phyloP scores from a whole-genome alignment of 2,797 vertebrate genomes.

The Lepidocolaptes lacrymiger region DNA sequence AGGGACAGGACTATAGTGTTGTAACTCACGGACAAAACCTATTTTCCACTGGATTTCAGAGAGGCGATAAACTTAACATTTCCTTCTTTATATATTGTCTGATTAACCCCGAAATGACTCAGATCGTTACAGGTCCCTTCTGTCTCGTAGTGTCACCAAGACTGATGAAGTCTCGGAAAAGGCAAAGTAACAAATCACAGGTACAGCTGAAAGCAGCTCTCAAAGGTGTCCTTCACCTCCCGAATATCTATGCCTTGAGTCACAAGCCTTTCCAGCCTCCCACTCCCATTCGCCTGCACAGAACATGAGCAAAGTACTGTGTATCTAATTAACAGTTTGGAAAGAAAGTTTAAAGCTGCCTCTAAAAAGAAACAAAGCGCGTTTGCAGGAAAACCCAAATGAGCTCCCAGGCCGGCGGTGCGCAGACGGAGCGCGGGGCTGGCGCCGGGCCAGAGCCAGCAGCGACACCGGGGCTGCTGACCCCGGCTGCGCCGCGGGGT shows the following conservation, averaged over 20 bases:
- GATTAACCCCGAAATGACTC: not conserved
- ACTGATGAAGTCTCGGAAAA: not conserved
- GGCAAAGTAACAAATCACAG: not conserved
- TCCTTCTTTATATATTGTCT: not conserved
- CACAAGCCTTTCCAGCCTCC: not conserved
- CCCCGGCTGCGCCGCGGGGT: not conserved
- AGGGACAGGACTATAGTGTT: not conserved
- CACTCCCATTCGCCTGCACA: not conserved
- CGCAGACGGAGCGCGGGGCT: not conserved
- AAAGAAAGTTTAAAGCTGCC: conserved; percentile 52
- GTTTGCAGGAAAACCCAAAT: not conserved
- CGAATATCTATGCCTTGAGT: conserved; percentile 13
- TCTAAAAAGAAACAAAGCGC: not conserved
- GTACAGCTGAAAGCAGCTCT: not conserved
- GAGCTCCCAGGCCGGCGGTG: not conserved
- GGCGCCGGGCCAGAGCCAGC: not conserved
- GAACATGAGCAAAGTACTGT: not conserved
- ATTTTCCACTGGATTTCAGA: not conserved
- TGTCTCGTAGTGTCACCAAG: not conserved
- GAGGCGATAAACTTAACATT: not conserved
- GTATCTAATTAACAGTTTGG: not conserved
- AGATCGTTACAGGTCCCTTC: not conserved
- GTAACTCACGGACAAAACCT: not conserved
- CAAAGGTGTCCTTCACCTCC: not conserved
- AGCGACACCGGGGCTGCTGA: not conserved